Evolutionary conservation across 1,140 invertebrate genomes (phyloP), one percentile per base, ranked within the genome.

Genomic region (Brachionus paranguensis): DNA sequence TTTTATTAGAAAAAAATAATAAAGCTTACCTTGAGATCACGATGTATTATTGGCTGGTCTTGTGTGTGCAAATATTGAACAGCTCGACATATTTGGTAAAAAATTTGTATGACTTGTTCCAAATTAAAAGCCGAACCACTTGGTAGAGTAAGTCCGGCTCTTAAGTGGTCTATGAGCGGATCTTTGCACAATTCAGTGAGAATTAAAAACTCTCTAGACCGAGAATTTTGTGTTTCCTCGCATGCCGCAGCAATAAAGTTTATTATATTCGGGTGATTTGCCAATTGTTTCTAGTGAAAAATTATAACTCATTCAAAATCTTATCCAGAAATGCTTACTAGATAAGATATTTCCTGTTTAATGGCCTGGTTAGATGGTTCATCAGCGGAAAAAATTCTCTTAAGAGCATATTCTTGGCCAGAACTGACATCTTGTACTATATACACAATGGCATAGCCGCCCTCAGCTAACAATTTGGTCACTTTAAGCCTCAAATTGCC

Each of bases 361-460:
- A 92, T 89, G 27, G 86, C 86, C 85, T 91, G 89, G 37, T 87
- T 89, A 60, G 90, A 89, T 53, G 90, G 90, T 83, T 90, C 88
- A 87, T 91, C 91, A 86, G 89, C 90, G 20, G 91, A 90, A 43
- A 91, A 86, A 3, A 92, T 86, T 78, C 91, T 87, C 86, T 90
- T 90, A 7, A 97, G 91, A 86, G 95, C 95, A 92, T 95, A 97
- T 87, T 96, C 94, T 86, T 94, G 94, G 83, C 94, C 94, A 85
- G 92, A 93, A 83, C 92, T 91, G 83, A 94, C 88, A 91, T 96
- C 95, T 92, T 96, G 94, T 85, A 94, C 95, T 85, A 95, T 93
- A 91, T 94, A 97, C 72, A 97, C 95, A 91, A 95, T 94, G 70
- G 95, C 95, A 92, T 95, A 97, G 86, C 95, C 95, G 92, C 95